Evolutionary conservation across 2,113 vertebrate genomes (phyloP).

Genomic region (Oncorhynchus tshawytscha): DNA sequence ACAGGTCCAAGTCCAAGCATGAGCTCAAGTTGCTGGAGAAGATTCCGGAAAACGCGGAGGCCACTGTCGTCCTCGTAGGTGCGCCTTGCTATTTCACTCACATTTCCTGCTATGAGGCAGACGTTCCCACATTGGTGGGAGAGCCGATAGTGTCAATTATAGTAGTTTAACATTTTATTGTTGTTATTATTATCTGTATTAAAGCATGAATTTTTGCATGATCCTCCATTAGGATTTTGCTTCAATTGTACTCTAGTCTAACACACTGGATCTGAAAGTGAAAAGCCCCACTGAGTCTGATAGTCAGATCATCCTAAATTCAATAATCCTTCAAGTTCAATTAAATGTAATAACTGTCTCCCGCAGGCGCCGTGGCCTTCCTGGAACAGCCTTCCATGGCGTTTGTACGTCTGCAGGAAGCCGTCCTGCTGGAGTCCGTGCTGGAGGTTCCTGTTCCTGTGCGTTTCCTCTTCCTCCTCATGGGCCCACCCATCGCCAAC

Average conservation of each 20-base stretch:
- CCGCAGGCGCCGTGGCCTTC: constrained; percentile 90
- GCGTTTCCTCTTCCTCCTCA: constrained; percentile 91
- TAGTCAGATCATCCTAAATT: no score
- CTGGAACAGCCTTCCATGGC: constrained; percentile 97
- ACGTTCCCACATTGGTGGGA: no score
- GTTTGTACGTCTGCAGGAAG: constrained; percentile 91
- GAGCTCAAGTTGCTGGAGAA: constrained; percentile 97
- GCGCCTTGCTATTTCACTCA: constrained; percentile 41
- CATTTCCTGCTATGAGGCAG: no score
- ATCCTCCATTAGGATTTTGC: no score
- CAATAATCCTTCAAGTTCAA: no score
- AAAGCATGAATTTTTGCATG: no score
- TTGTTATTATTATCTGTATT: no score
- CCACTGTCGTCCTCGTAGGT: constrained; percentile 97
- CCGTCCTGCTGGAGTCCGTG: constrained; percentile 89
- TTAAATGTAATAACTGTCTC: neutral
- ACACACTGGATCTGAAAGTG: no score
- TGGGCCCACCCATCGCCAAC: constrained; percentile 88
- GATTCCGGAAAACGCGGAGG: constrained; percentile 92
- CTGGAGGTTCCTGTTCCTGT: constrained; percentile 94
- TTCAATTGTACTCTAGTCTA: no score
- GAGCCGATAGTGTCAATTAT: no score
- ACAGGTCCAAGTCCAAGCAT: constrained; percentile 92
- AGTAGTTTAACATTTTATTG: no score
- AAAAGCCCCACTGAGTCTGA: no score